A percentile compares a stretch with the other conserved stretches of the same genome.
Evolutionary conservation across 1,140 invertebrate species (phyloP).

Genomic region (Battus philenor): DNA sequence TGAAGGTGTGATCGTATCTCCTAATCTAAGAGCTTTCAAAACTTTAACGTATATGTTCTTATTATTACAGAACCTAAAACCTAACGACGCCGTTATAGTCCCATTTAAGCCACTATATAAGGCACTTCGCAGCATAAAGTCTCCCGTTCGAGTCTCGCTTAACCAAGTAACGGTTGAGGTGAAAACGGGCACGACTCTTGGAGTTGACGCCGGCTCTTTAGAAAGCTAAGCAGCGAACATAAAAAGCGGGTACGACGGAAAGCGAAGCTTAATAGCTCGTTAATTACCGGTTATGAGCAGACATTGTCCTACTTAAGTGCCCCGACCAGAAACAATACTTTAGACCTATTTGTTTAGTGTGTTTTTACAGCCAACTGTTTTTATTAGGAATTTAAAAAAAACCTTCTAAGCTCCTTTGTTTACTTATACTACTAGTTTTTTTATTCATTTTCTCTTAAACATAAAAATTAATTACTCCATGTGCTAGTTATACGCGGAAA

Average conservation of each 20-base stretch:
- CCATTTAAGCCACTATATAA: slow-evolving; percentile 5
- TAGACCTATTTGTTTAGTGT: slow-evolving; percentile 7
- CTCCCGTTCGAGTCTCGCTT: slow-evolving; percentile 4
- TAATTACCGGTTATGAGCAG: slow-evolving; percentile 14
- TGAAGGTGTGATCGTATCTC: too few species aligned
- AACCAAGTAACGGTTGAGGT: slow-evolving; percentile 8
- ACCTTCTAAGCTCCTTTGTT: too few species aligned
- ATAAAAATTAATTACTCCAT: too few species aligned
- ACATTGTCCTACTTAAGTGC: slow-evolving; percentile 12
- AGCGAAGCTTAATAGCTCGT: slow-evolving; percentile 13
- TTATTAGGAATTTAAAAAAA: too few species aligned
- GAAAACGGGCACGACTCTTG: slow-evolving; percentile 8
- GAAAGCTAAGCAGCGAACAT: slow-evolving; percentile 5
- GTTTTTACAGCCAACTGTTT: too few species aligned
- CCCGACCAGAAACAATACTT: slow-evolving; percentile 3
- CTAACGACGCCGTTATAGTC: neutral
- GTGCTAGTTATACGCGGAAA: too few species aligned
- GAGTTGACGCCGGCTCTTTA: slow-evolving; percentile 1
- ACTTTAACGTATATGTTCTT: neutral
- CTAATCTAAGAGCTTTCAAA: too few species aligned
- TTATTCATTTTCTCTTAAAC: too few species aligned
- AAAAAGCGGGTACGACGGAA: slow-evolving; percentile 8
- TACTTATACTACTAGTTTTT: too few species aligned
- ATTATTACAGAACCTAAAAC: neutral
- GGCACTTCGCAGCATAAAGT: slow-evolving; percentile 5